phyloP scores from a whole-genome alignment of 2,797 vertebrate species.

The Otolemur crassicaudatus region DNA sequence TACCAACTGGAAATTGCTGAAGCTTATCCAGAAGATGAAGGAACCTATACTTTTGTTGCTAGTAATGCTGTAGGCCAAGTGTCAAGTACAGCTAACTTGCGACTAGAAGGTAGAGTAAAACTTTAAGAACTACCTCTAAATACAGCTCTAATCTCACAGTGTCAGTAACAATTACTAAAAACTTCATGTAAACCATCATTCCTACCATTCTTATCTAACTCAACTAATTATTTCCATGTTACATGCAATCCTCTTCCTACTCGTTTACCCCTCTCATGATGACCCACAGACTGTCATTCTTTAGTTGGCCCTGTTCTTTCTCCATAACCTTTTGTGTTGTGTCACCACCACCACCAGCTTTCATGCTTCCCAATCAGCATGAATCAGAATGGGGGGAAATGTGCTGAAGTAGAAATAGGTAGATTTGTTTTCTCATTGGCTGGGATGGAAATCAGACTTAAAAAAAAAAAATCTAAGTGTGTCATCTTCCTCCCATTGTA shows the following conservation, averaged over 20 bases:
- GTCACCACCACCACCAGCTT: neutral
- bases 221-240: conserved; percentile 79
- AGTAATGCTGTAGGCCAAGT: conserved; percentile 93
- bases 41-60: conserved; percentile 94
- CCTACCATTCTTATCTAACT: conserved; percentile 79
- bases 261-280: neutral
- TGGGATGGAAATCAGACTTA: neutral
- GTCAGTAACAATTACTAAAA: conserved; percentile 71
- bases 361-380: conserved; percentile 65
- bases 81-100: conserved; percentile 94
- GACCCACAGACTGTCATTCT: neutral
- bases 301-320: conserved; percentile 20
- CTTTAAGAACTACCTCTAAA: conserved; percentile 41
- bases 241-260: neutral
- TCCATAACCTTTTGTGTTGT: neutral
- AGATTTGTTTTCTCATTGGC: conserved; percentile 31
- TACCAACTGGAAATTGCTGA: conserved; percentile 96
- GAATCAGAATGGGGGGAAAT: conserved; percentile 58
- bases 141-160: conserved; percentile 60
- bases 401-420: neutral
- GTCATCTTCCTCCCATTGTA: neutral
- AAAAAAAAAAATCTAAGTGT: neutral
- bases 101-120: conserved; percentile 91
- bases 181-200: conserved; percentile 63
- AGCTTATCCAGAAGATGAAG: conserved; percentile 96